Percentiles rank a stretch among this genome's conserved stretches.
Conservation (phyloP, 2,113 vertebrate species). For the Butorides virescens region DNA sequence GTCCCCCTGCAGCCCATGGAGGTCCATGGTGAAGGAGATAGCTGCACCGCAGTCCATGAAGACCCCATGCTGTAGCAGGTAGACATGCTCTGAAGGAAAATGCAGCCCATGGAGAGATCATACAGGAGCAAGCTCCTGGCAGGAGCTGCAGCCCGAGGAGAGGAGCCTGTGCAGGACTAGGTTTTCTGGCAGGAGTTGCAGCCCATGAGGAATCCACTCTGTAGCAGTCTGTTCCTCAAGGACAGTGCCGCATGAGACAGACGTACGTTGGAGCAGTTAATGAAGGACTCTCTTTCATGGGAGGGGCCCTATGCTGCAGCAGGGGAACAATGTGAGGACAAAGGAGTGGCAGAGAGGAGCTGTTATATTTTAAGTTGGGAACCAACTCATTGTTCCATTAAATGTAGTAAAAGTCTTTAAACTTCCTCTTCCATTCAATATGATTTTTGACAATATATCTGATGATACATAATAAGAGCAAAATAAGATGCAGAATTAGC, state of each 20-base stretch:
- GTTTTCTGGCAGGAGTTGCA: neutral
- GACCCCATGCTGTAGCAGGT: too few relatives aligned
- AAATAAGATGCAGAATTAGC: neutral
- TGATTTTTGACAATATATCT: neutral
- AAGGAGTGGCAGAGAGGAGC: neutral
- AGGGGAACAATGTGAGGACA: neutral
- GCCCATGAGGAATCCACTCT: neutral
- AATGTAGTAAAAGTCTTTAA: neutral
- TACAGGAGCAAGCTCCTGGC: too few relatives aligned
- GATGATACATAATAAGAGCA: neutral
- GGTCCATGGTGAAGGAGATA: too few relatives aligned
- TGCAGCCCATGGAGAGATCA: too few relatives aligned
- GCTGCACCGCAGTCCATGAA: neutral
- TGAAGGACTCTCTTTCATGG: neutral
- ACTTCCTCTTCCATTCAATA: neutral
- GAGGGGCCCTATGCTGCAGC: neutral
- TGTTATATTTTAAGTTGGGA: neutral
- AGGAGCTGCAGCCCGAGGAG: neutral
- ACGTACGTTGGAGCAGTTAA: fast-evolving
- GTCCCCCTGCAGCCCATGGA: neutral
- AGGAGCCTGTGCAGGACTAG: neutral
- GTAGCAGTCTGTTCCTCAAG: neutral
- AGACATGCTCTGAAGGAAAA: too few relatives aligned
- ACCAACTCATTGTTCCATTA: neutral
- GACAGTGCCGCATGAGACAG: neutral